phyloP scores from a whole-genome alignment of 2,888 invertebrate genomes.

The Spisula subtruncata region DNA sequence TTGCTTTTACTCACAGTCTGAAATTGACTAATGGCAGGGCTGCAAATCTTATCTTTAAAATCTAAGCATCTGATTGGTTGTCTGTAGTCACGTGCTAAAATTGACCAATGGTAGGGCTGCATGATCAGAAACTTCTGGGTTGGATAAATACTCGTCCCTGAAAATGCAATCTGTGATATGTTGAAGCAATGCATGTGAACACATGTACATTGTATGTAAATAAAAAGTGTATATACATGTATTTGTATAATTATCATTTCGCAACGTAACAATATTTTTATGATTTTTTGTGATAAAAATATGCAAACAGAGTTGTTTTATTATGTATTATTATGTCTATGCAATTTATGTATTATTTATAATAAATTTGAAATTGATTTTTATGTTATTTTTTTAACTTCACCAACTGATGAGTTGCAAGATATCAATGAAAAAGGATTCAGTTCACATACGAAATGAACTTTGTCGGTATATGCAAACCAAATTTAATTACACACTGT shows the following conservation, averaged over 20 bases:
- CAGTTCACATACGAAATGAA: no score
- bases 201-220: background rate
- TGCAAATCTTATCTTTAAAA: no score
- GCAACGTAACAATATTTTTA: background rate
- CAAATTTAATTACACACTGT: no score
- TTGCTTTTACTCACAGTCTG: no score
- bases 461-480: no score
- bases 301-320: background rate
- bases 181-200: no score
- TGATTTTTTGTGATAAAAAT: background rate
- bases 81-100: no score
- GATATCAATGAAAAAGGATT: no score
- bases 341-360: background rate
- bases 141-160: background rate
- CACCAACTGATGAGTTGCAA: background rate
- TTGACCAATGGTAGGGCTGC: no score
- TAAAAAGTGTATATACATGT: background rate
- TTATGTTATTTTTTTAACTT: background rate
- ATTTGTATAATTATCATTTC: background rate
- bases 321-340: background rate
- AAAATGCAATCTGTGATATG: constrained; percentile 9
- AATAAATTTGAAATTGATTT: background rate
- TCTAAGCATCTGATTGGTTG: no score
- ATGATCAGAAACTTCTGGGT: no score
- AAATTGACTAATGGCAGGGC: no score